Base-by-base conservation (phyloP, 2,797 vertebrate genomes). In the Microctenopoma stevenorrisi region DNA sequence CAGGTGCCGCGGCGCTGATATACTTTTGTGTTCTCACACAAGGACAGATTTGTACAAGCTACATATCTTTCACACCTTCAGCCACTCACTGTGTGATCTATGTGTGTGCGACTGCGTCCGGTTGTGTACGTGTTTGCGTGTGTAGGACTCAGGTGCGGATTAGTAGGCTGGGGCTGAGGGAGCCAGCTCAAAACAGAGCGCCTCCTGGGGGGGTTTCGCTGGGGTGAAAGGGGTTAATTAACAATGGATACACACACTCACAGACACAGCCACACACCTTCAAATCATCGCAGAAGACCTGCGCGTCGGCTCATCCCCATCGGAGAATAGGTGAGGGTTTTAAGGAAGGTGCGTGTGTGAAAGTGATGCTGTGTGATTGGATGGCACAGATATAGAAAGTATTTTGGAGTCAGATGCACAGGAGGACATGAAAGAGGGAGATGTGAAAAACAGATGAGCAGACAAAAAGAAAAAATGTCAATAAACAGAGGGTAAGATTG, bases 141-240 rank as follows among this genome's bases (percentile, higher is more conserved):
- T 55, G 14, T 5, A n/a, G 64, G 86, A 76, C 85, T 85, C 87
- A 89, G 88, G 89, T 93, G 90, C 89, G 90, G 86, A 93, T 93
- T 90, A 92, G 81, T 73, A 70, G 74, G 4, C 60, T 73, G 82
- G 83, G 81, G 81, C 85, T 86, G 57, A 12, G 88, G 86, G 88
- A 89, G 59, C 69, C 47, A 76, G 79, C 86, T 89, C 82, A 85
- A 78, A 86, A 76, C 76, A 75, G 59, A 70, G 55, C 33, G 57
- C 51, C 82, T 91, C 86, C 82, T 67, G 78, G 67, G 82, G 83
- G 85, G 77, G 48, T 12, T 48, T 71, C 57, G 82, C 55, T 58
- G 79, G 52, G 90, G 90, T 89, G 83, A 89, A 25, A 55, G 81
- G 82, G 92, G 91, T 93, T 94, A 93, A 94, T 94, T 93, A 93